Percentiles rank a stretch among this genome's conserved stretches.
Evolutionary conservation across 2,888 invertebrate species (phyloP).

Genomic region (Cheilosia scutellata): DNA sequence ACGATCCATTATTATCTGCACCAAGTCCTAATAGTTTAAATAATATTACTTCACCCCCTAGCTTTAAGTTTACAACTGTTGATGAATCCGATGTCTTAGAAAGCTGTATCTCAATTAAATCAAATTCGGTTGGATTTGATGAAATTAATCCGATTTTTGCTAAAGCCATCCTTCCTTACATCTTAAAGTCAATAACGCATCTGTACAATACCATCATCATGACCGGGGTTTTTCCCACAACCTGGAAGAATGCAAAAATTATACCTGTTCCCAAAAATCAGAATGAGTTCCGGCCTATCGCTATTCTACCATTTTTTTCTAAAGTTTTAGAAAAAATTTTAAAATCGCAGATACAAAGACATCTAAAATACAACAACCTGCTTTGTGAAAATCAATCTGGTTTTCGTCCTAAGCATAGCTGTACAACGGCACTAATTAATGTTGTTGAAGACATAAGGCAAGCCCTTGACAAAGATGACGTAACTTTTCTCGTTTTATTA

Average conservation of each 20-base stretch:
- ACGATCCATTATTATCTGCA: no score
- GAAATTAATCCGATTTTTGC: constrained; percentile 13
- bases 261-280: constrained; percentile 14
- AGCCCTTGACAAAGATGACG: no score
- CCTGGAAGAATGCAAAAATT: constrained; percentile 15
- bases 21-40: no score
- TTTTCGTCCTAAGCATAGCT: no score
- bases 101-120: not conserved
- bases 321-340: no score
- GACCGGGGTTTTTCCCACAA: constrained; percentile 2
- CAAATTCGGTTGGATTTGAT: not conserved
- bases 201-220: constrained; percentile 6
- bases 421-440: no score
- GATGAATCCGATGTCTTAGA: constrained; percentile 1
- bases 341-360: no score
- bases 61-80: constrained; percentile 5
- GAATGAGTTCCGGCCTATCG: constrained; percentile 4
- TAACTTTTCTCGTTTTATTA: no score
- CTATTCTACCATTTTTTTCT: constrained; percentile 21
- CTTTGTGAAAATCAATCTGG: no score
- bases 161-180: constrained; percentile 3
- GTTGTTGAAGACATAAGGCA: no score
- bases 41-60: not conserved
- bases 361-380: no score
- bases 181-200: not conserved